Conservation (phyloP, 2,888 invertebrate genomes). For the Rhodophaea formosa region DNA sequence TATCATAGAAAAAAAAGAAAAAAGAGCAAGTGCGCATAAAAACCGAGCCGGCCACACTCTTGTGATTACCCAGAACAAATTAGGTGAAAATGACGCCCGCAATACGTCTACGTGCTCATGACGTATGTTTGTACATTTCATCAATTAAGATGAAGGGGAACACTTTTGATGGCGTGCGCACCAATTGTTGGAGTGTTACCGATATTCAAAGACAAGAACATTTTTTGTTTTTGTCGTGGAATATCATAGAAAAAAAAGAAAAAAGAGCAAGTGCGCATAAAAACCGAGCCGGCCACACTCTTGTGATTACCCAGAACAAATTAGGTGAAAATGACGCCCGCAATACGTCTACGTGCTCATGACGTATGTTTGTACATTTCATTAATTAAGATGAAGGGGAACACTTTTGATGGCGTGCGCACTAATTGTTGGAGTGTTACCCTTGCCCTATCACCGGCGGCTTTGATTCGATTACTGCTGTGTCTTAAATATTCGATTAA, state of each 20-base stretch:
- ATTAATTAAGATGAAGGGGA: neutral
- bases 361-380: neutral
- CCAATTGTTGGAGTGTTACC: too few species aligned
- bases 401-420: neutral
- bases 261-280: too few species aligned
- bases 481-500: too few species aligned
- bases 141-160: neutral
- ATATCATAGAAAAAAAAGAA: too few species aligned
- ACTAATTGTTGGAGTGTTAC: neutral
- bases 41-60: too few species aligned
- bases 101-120: neutral
- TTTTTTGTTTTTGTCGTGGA: too few species aligned
- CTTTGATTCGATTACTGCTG: neutral
- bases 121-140: neutral
- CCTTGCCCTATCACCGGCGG: neutral
- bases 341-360: neutral
- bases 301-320: neutral
- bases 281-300: too few species aligned
- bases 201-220: too few species aligned
- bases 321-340: neutral
- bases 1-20: too few species aligned
- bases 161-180: neutral
- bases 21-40: too few species aligned
- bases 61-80: neutral
- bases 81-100: neutral